These are phyloP conservation scores for Spialia ferax DNA, from an alignment of 2,888 invertebrate species.

Conservation along the genomic window DNA sequence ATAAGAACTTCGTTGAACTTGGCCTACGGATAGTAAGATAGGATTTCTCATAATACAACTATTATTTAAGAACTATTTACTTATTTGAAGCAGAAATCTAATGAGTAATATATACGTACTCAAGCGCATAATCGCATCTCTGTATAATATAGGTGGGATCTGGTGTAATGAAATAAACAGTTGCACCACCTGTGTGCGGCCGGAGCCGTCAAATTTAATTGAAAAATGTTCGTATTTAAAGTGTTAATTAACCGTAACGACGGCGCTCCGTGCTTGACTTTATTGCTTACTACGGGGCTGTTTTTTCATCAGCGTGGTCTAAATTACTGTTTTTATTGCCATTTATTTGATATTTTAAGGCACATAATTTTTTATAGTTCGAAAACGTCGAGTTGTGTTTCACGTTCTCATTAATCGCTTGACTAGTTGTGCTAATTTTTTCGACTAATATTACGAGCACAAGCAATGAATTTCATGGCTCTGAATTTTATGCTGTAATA, in stretches of 20 bases:
- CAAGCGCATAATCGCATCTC: neutral
- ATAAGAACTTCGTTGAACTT: too few relatives aligned
- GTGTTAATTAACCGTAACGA: conserved; percentile 77
- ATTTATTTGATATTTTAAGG: conserved; percentile 76
- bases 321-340: conserved; percentile 72
- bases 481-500: conserved; percentile 70
- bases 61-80: neutral
- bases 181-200: conserved; percentile 46
- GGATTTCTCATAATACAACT: too few relatives aligned
- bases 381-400: conserved; percentile 73
- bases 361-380: conserved; percentile 75
- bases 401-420: conserved; percentile 83
- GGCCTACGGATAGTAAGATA: too few relatives aligned
- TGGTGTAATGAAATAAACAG: conserved; percentile 43
- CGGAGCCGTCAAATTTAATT: conserved; percentile 69
- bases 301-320: conserved; percentile 73
- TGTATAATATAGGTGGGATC: neutral
- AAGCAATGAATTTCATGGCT: conserved; percentile 74
- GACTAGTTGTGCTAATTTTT: conserved; percentile 83
- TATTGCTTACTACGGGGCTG: conserved; percentile 60
- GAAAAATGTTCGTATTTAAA: conserved; percentile 73
- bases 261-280: conserved; percentile 63
- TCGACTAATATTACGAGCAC: conserved; percentile 73
- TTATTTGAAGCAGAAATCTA: neutral
- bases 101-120: neutral